These are phyloP conservation scores for Orthosia gothica DNA, from an alignment of 2,888 invertebrate species.

Conservation along the genomic window DNA sequence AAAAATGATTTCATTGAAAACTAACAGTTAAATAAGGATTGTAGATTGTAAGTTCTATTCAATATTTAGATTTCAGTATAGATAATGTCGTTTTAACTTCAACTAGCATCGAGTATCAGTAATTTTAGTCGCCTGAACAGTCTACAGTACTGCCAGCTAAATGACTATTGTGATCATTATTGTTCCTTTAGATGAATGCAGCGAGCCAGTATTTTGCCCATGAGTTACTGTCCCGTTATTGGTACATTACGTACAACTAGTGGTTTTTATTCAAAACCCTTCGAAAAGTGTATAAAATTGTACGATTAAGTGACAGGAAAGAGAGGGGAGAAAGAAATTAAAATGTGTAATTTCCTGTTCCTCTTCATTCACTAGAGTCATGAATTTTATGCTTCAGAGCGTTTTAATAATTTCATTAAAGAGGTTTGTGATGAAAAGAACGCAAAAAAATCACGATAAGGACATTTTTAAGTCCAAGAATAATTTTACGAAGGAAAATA, in stretches of 20 bases:
- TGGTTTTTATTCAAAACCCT: neutral
- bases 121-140: constrained; percentile 40
- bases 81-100: constrained; percentile 16
- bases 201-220: constrained; percentile 1
- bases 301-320: neutral
- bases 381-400: constrained; percentile 28
- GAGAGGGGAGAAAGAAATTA: constrained; percentile 31
- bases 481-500: neutral
- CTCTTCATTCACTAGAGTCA: constrained; percentile 28
- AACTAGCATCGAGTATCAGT: constrained; percentile 34
- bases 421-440: constrained; percentile 12
- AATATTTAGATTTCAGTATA: neutral
- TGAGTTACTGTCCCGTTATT: neutral
- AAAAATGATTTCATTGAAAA: neutral
- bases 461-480: constrained; percentile 4
- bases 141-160: constrained; percentile 19
- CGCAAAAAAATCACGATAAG: constrained; percentile 2
- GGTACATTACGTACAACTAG: neutral
- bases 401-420: constrained; percentile 38
- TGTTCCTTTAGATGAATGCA: constrained; percentile 28
- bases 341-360: constrained; percentile 45
- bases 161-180: constrained; percentile 57
- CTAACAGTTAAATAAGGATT: neutral
- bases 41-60: neutral
- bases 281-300: constrained; percentile 1